Conservation (phyloP, 1,140 invertebrate genomes). For the Drosophila mojavensis region DNA sequence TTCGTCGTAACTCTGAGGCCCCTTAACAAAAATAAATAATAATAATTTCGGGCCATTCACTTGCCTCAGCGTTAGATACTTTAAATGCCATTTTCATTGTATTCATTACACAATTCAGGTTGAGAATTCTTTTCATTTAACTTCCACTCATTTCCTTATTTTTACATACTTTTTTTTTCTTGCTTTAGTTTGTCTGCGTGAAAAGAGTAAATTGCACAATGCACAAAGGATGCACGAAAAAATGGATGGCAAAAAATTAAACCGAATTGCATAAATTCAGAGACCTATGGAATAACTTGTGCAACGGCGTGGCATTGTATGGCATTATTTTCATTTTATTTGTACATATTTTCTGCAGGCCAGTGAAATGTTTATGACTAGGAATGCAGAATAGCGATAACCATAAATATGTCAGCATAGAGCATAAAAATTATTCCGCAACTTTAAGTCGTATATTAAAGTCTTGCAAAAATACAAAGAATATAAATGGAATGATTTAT, state of each 20-base stretch:
- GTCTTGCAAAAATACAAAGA: neutral
- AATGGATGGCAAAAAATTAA: slow-evolving; percentile 17
- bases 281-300: neutral
- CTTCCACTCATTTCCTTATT: neutral
- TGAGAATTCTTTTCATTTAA: slow-evolving; percentile 28
- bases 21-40: neutral
- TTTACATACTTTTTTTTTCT: too few relatives aligned
- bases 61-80: slow-evolving; percentile 26
- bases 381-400: slow-evolving; percentile 4
- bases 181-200: neutral
- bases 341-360: slow-evolving; percentile 29
- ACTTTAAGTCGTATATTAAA: neutral
- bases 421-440: slow-evolving; percentile 18
- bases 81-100: slow-evolving; percentile 43
- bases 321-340: slow-evolving; percentile 7
- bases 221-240: slow-evolving; percentile 33
- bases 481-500: neutral
- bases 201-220: slow-evolving; percentile 42
- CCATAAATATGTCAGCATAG: slow-evolving; percentile 25
- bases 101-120: slow-evolving; percentile 35
- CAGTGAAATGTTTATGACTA: slow-evolving; percentile 27
- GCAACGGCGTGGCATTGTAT: slow-evolving; percentile 31
- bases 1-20: slow-evolving; percentile 2
- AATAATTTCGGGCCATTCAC: slow-evolving; percentile 17
- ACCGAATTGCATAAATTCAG: slow-evolving; percentile 44